phyloP scores from a whole-genome alignment of 2,113 vertebrate genomes.

The Xiphorhynchus elegans region DNA sequence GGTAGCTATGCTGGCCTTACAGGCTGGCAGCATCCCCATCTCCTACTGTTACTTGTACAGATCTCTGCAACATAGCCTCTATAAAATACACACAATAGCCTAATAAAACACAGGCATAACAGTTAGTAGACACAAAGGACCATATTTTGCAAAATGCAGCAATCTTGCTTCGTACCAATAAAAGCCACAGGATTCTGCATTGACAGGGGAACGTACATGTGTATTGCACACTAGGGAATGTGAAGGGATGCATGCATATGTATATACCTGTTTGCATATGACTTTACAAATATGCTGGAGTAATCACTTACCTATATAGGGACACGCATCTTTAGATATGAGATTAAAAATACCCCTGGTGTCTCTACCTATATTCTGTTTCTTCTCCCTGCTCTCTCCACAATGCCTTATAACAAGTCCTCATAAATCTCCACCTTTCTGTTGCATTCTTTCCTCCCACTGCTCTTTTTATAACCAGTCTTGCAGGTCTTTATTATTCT shows the following conservation, averaged over 20 bases:
- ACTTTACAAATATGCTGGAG: background rate
- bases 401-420: background rate
- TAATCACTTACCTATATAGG: background rate
- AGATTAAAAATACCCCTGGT: background rate
- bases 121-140: slow-evolving; percentile 34
- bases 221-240: background rate
- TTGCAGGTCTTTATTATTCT: background rate
- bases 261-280: background rate
- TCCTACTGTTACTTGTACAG: background rate
- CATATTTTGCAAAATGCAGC: background rate
- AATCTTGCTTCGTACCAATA: background rate
- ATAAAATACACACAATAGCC: background rate
- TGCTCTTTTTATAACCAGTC: background rate
- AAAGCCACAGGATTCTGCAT: background rate
- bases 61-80: background rate
- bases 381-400: background rate
- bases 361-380: background rate
- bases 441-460: background rate
- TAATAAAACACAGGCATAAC: background rate
- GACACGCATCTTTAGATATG: background rate
- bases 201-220: background rate
- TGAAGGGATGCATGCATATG: background rate
- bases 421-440: slow-evolving; percentile 35
- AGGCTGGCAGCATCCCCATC: background rate
- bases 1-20: background rate